Base-by-base conservation (phyloP, 2,113 vertebrate species). In the Monarcha castaneiventris region DNA sequence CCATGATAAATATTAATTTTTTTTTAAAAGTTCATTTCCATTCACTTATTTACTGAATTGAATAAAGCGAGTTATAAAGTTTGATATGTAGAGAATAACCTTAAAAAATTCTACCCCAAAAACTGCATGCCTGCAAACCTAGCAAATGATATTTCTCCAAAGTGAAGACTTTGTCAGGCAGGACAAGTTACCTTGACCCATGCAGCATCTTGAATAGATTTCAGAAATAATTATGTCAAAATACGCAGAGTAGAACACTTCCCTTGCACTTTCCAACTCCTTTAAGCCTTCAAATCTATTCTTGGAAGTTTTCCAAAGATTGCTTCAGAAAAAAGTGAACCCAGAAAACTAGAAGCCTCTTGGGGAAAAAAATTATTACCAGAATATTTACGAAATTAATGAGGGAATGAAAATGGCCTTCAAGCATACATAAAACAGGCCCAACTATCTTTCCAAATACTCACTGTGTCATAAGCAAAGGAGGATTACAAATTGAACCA, bases 181-280 rank as follows among this genome's bases (percentile, higher is more conserved):
- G 64, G 43, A 84, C 59, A 63, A 71, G 61, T 69, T 82, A 79
- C 43, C 83, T 33, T 48, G n/a, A 85, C 39, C 51, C 84, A 52
- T 22, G 32, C 33, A 82, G 58, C 37, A 82, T n/a, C 78, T n/a
- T 75, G 27, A 91, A 92, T 33, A 12, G 20, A 83, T 41, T 95
- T 91, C 84, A 95, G 44, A 96, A 91, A 61, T 61, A 59, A 84
- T 63, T 87, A 79, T 56, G 74, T 68, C 78, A 90, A 85, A 87
- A 82, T 48, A 68, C 11, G 3, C 13, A 73, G n/a, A 78, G 41
- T 19, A 69, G 55, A 76, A 93, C 33, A 51, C 26, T 76, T 88
- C 27, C 33, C 52, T 59, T 82, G 62, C 66, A 48, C 39, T 88
- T 84, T 43, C 43, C 41, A 96, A 58, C 17, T 90, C 63, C 67